Conservation (phyloP, 2,113 vertebrate genomes). For the Onychorhynchus coronatus region DNA sequence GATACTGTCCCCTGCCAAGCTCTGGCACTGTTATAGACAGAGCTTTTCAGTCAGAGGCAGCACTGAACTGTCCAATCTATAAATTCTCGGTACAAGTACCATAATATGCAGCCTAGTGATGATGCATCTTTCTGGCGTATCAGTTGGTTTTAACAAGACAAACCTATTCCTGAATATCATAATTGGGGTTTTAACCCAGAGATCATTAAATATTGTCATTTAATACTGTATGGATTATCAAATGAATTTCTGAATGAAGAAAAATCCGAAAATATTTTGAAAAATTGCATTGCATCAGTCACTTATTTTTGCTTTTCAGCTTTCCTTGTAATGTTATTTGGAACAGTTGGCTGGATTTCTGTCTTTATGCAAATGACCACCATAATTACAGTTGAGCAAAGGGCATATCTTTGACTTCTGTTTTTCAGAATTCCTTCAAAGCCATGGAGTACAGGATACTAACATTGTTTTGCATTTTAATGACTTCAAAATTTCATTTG, state of each 20-base stretch:
- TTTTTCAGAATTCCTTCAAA: conserved; percentile 22
- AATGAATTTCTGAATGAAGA: not conserved
- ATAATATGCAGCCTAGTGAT: not conserved
- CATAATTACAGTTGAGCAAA: conserved; percentile 6
- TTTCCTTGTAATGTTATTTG: not conserved
- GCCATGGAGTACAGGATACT: not conserved
- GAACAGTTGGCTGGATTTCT: not conserved
- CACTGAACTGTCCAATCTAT: not conserved
- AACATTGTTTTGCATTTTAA: conserved; percentile 45
- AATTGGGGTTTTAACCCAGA: not conserved
- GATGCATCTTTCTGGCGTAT: not conserved
- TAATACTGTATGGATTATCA: not conserved
- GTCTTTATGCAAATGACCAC: not conserved
- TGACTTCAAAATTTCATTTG: conserved; percentile 30
- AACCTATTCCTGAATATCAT: not conserved
- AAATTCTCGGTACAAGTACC: accelerated
- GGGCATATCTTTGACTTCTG: not conserved
- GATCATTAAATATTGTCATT: not conserved
- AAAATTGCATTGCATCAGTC: not conserved
- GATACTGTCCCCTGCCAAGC: too few relatives aligned
- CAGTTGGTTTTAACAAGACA: not conserved
- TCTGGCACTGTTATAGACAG: not conserved
- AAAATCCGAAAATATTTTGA: not conserved
- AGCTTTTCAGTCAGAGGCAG: not conserved
- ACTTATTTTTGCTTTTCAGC: not conserved